Evolutionary conservation across 2,113 vertebrate species (phyloP).

Genomic region (Peromyscus polionotus): DNA sequence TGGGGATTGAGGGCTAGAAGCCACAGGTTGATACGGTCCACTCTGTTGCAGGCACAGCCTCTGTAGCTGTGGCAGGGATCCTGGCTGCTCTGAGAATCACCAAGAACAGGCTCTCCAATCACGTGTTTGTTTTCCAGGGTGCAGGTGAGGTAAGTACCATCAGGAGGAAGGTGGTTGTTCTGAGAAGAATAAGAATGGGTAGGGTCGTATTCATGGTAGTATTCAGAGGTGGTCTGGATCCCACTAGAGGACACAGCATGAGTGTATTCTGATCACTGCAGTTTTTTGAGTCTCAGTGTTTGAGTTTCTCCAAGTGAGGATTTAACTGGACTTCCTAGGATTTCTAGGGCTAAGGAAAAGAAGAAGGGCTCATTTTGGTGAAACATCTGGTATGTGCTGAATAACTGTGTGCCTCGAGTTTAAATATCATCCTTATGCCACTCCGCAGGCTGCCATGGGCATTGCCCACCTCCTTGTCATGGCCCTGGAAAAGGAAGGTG

Average conservation of each 20-base stretch:
- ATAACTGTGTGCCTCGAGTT: neutral
- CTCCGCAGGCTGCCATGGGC: conserved; percentile 94
- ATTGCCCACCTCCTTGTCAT: conserved; percentile 96
- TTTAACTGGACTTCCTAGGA: neutral
- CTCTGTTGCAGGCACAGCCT: conserved; percentile 93
- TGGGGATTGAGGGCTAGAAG: neutral
- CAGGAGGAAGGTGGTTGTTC: neutral
- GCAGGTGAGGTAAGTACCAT: conserved; percentile 93
- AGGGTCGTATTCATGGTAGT: neutral
- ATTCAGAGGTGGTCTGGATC: neutral
- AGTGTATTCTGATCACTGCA: neutral
- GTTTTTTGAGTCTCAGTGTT: neutral
- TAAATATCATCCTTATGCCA: neutral
- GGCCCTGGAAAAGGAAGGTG: conserved; percentile 96
- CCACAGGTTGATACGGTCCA: neutral
- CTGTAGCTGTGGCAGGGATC: conserved; percentile 96
- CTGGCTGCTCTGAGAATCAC: conserved; percentile 95
- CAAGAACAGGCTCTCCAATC: conserved; percentile 94
- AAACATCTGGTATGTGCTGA: neutral
- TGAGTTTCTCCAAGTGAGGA: conserved; percentile 19
- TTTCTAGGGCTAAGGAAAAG: neutral
- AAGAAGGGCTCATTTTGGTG: neutral
- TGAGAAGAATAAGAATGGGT: neutral
- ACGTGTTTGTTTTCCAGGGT: conserved; percentile 98
- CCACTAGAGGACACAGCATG: neutral